Conservation (phyloP, 2,113 vertebrate species). For the Electrona antarctica region DNA sequence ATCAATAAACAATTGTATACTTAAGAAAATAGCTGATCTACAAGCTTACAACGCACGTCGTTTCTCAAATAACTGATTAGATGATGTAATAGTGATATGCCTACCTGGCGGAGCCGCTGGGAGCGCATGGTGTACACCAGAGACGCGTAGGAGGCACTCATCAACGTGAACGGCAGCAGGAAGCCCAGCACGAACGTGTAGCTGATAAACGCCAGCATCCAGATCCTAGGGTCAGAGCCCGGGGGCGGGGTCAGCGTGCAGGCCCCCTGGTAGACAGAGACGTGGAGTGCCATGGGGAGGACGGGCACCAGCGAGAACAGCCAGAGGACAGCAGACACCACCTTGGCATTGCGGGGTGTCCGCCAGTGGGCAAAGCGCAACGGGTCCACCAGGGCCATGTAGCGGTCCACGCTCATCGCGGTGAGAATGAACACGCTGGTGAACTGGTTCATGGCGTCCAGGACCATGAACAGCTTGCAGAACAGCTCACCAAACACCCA, state of each 20-base stretch:
- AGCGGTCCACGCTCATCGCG: constrained; percentile 80
- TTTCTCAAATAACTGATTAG: too few species aligned
- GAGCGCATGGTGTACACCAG: constrained; percentile 67
- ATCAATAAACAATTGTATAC: too few species aligned
- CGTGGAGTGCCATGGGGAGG: constrained; percentile 79
- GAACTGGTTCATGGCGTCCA: constrained; percentile 84
- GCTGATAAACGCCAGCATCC: constrained; percentile 73
- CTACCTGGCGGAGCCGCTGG: constrained; percentile 31
- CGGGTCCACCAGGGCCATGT: constrained; percentile 73
- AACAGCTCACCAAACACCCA: constrained; percentile 76
- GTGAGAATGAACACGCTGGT: constrained; percentile 82
- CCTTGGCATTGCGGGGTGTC: constrained; percentile 66
- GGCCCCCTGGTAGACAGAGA: constrained; percentile 54
- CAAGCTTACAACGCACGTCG: too few species aligned
- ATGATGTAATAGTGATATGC: too few species aligned
- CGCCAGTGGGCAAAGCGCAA: constrained; percentile 72
- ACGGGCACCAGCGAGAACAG: constrained; percentile 76
- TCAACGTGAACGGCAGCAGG: constrained; percentile 72
- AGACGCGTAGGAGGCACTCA: constrained; percentile 66
- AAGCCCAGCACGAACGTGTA: constrained; percentile 81
- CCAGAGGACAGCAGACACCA: constrained; percentile 72
- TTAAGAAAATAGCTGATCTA: too few species aligned
- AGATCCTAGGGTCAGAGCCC: constrained; percentile 33
- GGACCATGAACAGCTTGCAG: constrained; percentile 79
- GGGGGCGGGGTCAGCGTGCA: constrained; percentile 64